Evolutionary conservation across 1,140 invertebrate genomes (phyloP).

Genomic region (Forficula auricularia): DNA sequence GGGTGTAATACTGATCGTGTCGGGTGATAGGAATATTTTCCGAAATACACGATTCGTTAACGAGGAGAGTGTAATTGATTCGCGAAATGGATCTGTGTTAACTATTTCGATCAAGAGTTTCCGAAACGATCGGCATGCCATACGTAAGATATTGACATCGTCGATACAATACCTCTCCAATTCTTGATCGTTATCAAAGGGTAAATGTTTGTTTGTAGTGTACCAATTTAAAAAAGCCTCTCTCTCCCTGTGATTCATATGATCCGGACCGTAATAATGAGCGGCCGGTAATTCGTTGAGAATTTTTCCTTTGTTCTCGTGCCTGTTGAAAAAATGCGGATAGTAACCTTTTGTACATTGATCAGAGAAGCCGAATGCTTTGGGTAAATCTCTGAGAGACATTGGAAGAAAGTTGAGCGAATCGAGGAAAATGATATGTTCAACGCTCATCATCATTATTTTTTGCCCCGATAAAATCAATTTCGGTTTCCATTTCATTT

Average conservation of each 20-base stretch:
- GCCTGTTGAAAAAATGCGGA: conserved; percentile 16
- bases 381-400: conserved; percentile 2
- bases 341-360: conserved; percentile 15
- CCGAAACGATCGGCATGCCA: conserved; percentile 20
- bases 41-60: conserved; percentile 5
- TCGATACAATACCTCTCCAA: conserved; percentile 14
- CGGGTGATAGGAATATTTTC: conserved; percentile 3
- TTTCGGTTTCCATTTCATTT: no score
- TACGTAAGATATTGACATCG: conserved; percentile 15
- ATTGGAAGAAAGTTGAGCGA: conserved; percentile 1
- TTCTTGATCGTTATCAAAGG: conserved; percentile 14
- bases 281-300: conserved; percentile 10
- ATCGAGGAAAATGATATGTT: conserved; percentile 1
- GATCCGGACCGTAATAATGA: conserved; percentile 11
- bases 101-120: conserved; percentile 3
- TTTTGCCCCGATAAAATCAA: no score
- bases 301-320: conserved; percentile 16
- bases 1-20: conserved; percentile 8
- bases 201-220: conserved; percentile 6
- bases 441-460: no score
- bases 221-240: conserved; percentile 13
- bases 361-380: conserved; percentile 11
- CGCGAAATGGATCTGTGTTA: conserved; percentile 7
- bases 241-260: conserved; percentile 6
- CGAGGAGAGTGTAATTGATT: conserved; percentile 5